These are phyloP conservation scores for Neuroscelio doddi DNA, from an alignment of 2,888 invertebrate species.

Conservation along the genomic window DNA sequence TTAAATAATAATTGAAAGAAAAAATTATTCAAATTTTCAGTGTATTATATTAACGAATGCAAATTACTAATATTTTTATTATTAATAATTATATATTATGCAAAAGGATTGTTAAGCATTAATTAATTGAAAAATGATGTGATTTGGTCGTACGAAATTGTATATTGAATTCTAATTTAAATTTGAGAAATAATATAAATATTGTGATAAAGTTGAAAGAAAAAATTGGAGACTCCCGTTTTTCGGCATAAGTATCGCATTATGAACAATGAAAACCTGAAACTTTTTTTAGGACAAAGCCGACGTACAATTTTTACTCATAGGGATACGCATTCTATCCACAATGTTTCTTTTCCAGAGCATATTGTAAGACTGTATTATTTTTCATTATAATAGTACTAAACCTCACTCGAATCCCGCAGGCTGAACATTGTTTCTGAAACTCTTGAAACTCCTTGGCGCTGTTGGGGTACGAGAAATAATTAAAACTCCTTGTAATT, in stretches of 20 bases:
- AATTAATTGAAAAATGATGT: no score
- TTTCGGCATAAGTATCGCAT: not conserved
- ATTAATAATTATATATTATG: no score
- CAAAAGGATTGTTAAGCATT: no score
- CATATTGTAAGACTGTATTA: conserved; percentile 21
- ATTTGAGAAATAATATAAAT: not conserved
- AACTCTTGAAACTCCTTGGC: conserved; percentile 24
- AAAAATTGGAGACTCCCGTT: conserved; percentile 1
- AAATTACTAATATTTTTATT: no score
- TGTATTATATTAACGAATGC: no score
- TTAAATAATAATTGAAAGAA: no score
- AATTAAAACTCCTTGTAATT: not conserved
- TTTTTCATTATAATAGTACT: conserved; percentile 22
- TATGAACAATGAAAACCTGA: conserved; percentile 5
- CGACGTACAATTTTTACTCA: not conserved
- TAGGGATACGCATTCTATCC: conserved; percentile 18
- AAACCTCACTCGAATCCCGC: conserved; percentile 7
- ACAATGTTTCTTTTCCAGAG: conserved; percentile 28
- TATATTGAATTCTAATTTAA: no score
- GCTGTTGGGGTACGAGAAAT: not conserved
- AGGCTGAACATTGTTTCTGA: conserved; percentile 11
- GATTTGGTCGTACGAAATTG: no score
- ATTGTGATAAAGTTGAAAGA: conserved; percentile 4
- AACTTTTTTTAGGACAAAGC: conserved; percentile 11
- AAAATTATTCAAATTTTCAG: no score